phyloP scores from a whole-genome alignment of 2,888 invertebrate species.

The Nemotelus nigrinus region DNA sequence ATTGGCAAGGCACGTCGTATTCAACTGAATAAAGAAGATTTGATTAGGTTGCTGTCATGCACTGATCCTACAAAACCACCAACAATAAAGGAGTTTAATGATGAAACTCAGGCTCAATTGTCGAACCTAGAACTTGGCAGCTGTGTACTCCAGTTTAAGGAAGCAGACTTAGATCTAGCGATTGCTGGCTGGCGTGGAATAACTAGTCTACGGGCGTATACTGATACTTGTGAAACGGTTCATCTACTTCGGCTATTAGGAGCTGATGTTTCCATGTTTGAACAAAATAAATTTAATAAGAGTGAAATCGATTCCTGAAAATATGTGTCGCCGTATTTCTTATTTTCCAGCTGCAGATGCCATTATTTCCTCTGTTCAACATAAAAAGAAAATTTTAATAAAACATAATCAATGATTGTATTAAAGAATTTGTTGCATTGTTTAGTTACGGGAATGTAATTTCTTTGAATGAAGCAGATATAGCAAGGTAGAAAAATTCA shows the following conservation, averaged over 20 bases:
- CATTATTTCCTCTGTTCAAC: too few species aligned
- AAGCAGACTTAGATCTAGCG: conserved; percentile 69
- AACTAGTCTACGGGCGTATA: conserved; percentile 86
- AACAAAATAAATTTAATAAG: too few species aligned
- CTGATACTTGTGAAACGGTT: conserved; percentile 83
- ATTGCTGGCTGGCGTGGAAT: conserved; percentile 94
- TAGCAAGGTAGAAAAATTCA: too few species aligned
- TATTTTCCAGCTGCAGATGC: too few species aligned
- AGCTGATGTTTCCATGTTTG: conserved; percentile 85
- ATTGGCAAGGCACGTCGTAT: conserved; percentile 77
- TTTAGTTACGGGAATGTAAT: too few species aligned
- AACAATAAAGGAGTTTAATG: conserved; percentile 71
- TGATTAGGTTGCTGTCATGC: conserved; percentile 80
- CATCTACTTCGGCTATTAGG: conserved; percentile 88
- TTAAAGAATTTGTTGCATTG: too few species aligned
- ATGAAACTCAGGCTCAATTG: not conserved
- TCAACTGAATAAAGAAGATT: conserved; percentile 76
- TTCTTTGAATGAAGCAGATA: too few species aligned
- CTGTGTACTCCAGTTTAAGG: conserved; percentile 76
- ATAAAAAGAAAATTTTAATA: too few species aligned
- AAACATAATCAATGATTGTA: too few species aligned
- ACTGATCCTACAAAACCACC: conserved; percentile 84
- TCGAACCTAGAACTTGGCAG: conserved; percentile 70
- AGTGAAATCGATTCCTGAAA: too few species aligned
- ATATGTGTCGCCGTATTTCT: too few species aligned